These are phyloP conservation scores for Helicoverpa armigera DNA, from an alignment of 1,140 invertebrate genomes.

Conservation along the genomic window DNA sequence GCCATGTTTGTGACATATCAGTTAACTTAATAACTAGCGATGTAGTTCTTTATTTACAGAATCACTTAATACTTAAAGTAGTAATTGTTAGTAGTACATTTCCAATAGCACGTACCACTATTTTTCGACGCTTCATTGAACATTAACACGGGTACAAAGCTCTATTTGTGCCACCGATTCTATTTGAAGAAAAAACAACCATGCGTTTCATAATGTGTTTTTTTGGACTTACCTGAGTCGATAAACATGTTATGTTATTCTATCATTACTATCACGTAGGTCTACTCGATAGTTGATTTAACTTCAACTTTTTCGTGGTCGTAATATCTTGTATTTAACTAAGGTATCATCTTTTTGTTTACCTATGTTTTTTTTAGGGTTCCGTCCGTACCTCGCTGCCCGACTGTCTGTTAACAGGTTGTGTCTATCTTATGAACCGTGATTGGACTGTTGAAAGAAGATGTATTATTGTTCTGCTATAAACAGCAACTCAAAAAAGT, in stretches of 20 bases:
- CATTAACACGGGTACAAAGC: constrained; percentile 36
- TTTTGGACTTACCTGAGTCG: background rate
- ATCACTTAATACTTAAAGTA: background rate
- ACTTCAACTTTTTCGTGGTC: too few species aligned
- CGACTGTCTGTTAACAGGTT: too few species aligned
- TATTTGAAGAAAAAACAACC: constrained; percentile 27
- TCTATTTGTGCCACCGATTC: constrained; percentile 35
- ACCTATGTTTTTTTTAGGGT: too few species aligned
- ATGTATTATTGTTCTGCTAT: too few species aligned
- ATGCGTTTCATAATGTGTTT: constrained; percentile 16
- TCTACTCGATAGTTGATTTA: background rate
- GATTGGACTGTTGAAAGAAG: too few species aligned
- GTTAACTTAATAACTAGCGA: background rate
- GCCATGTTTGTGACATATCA: constrained; percentile 5
- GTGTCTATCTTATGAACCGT: too few species aligned
- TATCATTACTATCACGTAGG: background rate
- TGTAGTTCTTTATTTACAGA: background rate
- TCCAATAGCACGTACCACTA: constrained; percentile 35
- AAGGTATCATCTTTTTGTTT: too few species aligned
- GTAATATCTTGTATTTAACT: too few species aligned
- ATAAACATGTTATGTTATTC: background rate
- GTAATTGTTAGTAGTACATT: constrained; percentile 2
- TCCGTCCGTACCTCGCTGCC: too few species aligned
- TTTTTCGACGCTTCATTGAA: constrained; percentile 39
- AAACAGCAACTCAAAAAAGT: too few species aligned